These are phyloP conservation scores for Amphipoea lucens DNA, from an alignment of 2,888 invertebrate genomes.

Conservation along the genomic window DNA sequence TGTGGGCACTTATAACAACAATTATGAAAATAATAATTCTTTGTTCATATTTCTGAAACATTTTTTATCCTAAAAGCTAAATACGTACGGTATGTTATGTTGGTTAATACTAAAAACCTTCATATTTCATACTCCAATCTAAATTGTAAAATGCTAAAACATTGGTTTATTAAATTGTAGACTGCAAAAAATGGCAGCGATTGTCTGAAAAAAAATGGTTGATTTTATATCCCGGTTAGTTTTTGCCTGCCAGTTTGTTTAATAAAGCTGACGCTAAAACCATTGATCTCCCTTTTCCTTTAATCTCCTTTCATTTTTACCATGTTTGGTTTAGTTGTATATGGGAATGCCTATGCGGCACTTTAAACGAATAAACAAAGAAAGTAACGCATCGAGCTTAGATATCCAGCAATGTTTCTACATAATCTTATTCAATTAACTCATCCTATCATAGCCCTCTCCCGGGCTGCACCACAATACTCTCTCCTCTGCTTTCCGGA, in stretches of 20 bases:
- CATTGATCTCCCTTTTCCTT: slow-evolving; percentile 11
- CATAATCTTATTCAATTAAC: not conserved
- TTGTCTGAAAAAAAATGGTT: slow-evolving; percentile 8
- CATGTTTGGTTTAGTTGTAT: not conserved
- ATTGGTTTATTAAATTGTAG: not conserved
- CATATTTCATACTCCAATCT: not conserved
- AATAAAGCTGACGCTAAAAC: slow-evolving; percentile 27
- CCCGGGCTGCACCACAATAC: too few species aligned
- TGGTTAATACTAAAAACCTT: not conserved
- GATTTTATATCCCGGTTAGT: slow-evolving; percentile 12
- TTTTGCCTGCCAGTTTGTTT: slow-evolving; percentile 24
- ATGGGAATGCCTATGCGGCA: not conserved
- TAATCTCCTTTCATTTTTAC: slow-evolving; percentile 18
- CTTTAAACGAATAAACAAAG: slow-evolving; percentile 1
- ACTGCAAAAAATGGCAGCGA: not conserved
- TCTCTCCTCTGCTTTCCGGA: too few species aligned
- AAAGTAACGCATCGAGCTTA: not conserved
- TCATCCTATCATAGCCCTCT: too few species aligned
- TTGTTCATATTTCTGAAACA: not conserved
- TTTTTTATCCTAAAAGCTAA: too few species aligned
- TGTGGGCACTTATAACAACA: too few species aligned
- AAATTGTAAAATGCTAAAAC: not conserved
- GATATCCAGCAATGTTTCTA: not conserved
- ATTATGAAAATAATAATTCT: not conserved
- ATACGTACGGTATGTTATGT: not conserved